Evolutionary conservation across 2,113 vertebrate genomes (phyloP).

Genomic region (Ceratotherium simum): DNA sequence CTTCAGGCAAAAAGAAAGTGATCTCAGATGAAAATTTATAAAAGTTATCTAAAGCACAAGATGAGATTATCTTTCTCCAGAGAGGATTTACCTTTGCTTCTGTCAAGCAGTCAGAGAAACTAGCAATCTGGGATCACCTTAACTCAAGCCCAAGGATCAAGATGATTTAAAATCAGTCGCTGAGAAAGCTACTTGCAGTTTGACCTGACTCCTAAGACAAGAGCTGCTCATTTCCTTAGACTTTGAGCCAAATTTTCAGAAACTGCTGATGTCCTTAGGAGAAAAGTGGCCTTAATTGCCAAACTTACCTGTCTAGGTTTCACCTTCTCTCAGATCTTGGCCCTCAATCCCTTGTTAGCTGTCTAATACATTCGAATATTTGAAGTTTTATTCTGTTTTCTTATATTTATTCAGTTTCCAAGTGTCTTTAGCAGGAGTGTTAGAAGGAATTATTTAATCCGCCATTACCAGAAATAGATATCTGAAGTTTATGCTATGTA

Average conservation of each 20-base stretch:
- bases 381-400: conserved; percentile 45
- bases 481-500: conserved; percentile 62
- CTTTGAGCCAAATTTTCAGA: conserved; percentile 48
- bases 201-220: conserved; percentile 43
- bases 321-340: conserved; percentile 53
- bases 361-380: conserved; percentile 51
- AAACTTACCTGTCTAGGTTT: conserved; percentile 46
- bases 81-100: conserved; percentile 39
- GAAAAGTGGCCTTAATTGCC: conserved; percentile 22
- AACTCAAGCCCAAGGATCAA: conserved; percentile 26
- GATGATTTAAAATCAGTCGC: conserved; percentile 12
- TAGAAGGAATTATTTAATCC: conserved; percentile 56
- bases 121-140: neutral
- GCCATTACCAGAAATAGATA: conserved; percentile 43
- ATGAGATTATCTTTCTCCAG: neutral
- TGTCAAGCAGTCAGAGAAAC: conserved; percentile 9
- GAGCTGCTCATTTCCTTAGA: conserved; percentile 42
- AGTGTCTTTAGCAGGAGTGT: conserved; percentile 56
- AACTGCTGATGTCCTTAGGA: conserved; percentile 42
- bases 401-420: neutral
- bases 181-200: conserved; percentile 47
- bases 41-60: neutral
- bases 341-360: conserved; percentile 26
- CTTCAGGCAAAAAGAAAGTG: neutral
- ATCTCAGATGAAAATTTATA: neutral